These are phyloP conservation scores for Augochlora pura DNA, from an alignment of 1,140 invertebrate species.

Conservation along the genomic window DNA sequence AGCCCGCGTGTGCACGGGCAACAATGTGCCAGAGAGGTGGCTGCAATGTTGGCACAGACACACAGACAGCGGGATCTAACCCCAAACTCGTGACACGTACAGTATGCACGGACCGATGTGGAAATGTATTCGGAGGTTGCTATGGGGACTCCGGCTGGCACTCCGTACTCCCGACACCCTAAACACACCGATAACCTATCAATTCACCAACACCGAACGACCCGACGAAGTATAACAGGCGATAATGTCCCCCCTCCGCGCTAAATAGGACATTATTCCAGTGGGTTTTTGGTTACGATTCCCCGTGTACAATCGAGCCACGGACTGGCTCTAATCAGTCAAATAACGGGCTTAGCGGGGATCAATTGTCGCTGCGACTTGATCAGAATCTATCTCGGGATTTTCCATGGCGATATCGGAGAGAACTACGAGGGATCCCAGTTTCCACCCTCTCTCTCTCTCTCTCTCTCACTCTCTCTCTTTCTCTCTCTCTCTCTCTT, in stretches of 20 bases:
- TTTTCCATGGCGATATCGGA: too few species aligned
- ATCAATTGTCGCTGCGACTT: background rate
- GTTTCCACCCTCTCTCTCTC: too few species aligned
- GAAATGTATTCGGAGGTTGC: conserved; percentile 75
- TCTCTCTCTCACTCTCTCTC: too few species aligned
- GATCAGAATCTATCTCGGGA: too few species aligned
- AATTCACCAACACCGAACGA: conserved; percentile 56
- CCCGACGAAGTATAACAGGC: conserved; percentile 28
- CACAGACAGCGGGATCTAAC: conserved; percentile 34
- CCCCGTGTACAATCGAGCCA: background rate
- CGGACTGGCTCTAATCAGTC: background rate
- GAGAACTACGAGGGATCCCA: too few species aligned
- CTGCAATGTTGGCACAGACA: conserved; percentile 34
- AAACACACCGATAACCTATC: conserved; percentile 73
- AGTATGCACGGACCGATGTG: conserved; percentile 65
- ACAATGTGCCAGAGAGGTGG: conserved; percentile 39
- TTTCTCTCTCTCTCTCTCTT: too few species aligned
- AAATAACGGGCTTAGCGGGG: background rate
- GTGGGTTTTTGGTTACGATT: conserved; percentile 1
- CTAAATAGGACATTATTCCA: conserved; percentile 13
- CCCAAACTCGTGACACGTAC: conserved; percentile 38
- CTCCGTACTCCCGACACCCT: conserved; percentile 51
- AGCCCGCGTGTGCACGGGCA: conserved; percentile 24
- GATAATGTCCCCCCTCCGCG: conserved; percentile 23
- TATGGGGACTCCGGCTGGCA: conserved; percentile 64